These are phyloP conservation scores for Jacana jacana DNA, from an alignment of 2,113 vertebrate species.

Conservation along the genomic window DNA sequence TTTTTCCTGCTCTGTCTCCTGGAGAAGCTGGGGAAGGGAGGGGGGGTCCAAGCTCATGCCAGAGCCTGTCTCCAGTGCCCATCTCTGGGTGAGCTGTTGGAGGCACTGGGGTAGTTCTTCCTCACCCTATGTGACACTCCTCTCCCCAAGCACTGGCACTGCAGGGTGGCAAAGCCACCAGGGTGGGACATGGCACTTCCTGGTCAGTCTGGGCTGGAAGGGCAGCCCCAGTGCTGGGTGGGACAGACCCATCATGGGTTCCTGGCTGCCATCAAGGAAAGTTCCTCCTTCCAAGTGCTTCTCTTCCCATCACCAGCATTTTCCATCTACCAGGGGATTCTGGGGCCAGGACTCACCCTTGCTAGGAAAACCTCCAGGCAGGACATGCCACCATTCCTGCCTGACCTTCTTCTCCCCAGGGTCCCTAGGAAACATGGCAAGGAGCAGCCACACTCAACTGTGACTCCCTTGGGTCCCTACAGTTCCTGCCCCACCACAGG, in stretches of 20 bases:
- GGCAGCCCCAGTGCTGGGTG: neutral
- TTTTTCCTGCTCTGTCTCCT: conserved; percentile 20
- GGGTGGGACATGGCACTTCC: neutral
- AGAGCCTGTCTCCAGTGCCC: neutral
- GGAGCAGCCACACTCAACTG: neutral
- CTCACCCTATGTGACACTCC: neutral
- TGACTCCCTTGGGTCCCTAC: neutral
- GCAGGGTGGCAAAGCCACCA: neutral
- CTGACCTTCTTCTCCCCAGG: neutral
- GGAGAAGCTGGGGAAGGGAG: neutral
- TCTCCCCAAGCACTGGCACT: neutral
- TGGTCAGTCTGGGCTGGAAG: neutral
- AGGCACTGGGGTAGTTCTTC: neutral
- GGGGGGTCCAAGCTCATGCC: neutral
- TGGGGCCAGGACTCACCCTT: neutral
- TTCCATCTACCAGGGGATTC: neutral
- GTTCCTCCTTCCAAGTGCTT: neutral
- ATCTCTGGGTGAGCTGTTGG: neutral
- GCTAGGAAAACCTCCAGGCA: neutral
- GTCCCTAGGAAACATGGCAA: neutral
- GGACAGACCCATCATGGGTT: neutral
- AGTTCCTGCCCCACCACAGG: neutral
- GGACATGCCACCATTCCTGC: neutral
- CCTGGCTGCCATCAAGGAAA: conserved; percentile 15
- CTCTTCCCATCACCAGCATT: neutral